Evolutionary conservation across 2,797 vertebrate genomes (phyloP), one percentile per base, ranked within the genome.

Genomic region (Sternotherus odoratus): DNA sequence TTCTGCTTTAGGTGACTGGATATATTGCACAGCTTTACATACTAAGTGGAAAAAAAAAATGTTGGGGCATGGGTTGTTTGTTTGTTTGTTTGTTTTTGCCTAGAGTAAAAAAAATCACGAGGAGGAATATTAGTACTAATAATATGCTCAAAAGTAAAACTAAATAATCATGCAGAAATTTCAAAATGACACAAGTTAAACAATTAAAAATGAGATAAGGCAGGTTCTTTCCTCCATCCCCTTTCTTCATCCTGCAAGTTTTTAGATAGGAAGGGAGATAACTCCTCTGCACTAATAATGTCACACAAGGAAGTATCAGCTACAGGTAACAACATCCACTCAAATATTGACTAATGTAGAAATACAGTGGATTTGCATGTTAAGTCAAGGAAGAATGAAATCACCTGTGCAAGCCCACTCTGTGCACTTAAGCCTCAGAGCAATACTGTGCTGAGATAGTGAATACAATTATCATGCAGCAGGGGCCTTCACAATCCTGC

Each of bases 361-460:
- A 86, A 83, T 74, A 82, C 0, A 36, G 1, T 26, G 1, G 49
- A 79, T 54, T 87, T n/a, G 16, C 23, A 4, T 88, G 85, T 86
- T 85, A 82, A 80, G 91, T 91, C 75, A 30, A 56, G 24, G 13
- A 33, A 33, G 9, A 16, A 86, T 12, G 86, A 80, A 91, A 80
- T 60, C 2, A 46, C 49, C 50, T 77, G 56, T 79, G 28, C 63
- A 82, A 78, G 43, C 72, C 6, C 39, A 75, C 12, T n/a, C n/a
- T n/a, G n/a, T 46, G 13, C 19, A 46, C 43, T 46, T 74, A 48
- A 46, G 24, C 39, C 72, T 46, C 43, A 43, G 6, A 46, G 72
- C 13, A 28, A 26, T 46, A 43, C 24, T 75, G 72, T 46, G 26
- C 26, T 15, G 69, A 43, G 24, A 43, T 43, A 46, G 12, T 77